Evolutionary conservation across 2,888 invertebrate genomes (phyloP).

Genomic region (Cremastinae sp.): DNA sequence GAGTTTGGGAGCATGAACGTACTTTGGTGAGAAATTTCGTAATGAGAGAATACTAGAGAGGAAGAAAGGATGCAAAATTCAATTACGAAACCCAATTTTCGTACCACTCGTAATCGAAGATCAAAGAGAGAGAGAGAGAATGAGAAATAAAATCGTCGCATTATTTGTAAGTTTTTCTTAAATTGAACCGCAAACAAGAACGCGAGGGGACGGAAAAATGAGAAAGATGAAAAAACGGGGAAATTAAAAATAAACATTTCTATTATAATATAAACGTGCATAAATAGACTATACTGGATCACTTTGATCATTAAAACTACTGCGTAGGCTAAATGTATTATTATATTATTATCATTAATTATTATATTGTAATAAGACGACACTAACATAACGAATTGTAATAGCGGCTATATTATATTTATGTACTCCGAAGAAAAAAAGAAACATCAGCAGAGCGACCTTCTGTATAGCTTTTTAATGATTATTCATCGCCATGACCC

Average conservation of each 20-base stretch:
- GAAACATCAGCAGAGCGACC: constrained; percentile 64
- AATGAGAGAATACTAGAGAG: constrained; percentile 32
- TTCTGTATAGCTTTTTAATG: constrained; percentile 57
- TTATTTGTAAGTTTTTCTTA: constrained; percentile 46
- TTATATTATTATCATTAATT: constrained; percentile 70
- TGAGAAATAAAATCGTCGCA: constrained; percentile 40
- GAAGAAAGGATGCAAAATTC: background rate
- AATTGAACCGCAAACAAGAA: constrained; percentile 32
- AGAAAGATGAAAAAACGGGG: constrained; percentile 4
- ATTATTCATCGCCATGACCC: constrained; percentile 49
- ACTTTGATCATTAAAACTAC: constrained; percentile 73
- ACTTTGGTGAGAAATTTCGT: constrained; percentile 39
- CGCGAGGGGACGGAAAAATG: constrained; percentile 9
- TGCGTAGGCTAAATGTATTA: constrained; percentile 76
- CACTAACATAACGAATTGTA: constrained; percentile 78
- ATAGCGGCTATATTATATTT: constrained; percentile 78
- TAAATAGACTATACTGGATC: constrained; percentile 71
- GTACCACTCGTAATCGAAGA: constrained; percentile 42
- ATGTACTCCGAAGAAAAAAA: constrained; percentile 74
- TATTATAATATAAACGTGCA: constrained; percentile 66
- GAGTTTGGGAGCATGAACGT: constrained; percentile 26
- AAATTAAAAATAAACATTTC: constrained; percentile 35
- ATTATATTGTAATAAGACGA: constrained; percentile 75
- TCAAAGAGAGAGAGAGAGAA: background rate
- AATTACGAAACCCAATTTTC: constrained; percentile 41